Evolutionary conservation across 2,797 vertebrate genomes (phyloP), one percentile per base, ranked within the genome.

Genomic region (Cirrhinus mrigala): DNA sequence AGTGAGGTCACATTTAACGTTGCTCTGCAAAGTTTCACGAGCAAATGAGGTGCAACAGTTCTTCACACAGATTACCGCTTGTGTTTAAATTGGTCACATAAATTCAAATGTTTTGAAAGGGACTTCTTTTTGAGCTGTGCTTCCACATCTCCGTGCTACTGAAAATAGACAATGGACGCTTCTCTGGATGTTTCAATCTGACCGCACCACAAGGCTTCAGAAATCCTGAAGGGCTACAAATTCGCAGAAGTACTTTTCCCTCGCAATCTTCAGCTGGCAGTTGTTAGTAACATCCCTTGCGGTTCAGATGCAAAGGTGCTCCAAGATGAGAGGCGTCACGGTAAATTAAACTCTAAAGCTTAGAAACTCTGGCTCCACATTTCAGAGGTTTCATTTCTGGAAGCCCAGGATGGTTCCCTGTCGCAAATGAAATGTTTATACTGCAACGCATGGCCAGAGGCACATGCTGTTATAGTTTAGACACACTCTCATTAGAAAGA

Each of bases 401-500:
- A 48, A 54, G 33, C 33, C 6, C 76, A 54, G 33, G 56, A 46
- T 64, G 10, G 40, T 76, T 77, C 46, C 40, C 69, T 79, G 33
- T 81, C 66, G n/a, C 75, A 70, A 83, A 75, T 84, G 29, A 85
- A 82, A 68, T 9, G 70, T 83, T 83, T 84, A 58, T 79, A 78
- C 20, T 24, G 16, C 20, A 33, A 54, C n/a, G 29, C 76, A 73
- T 78, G 9, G 44, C 83, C 73, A 83, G 56, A 79, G 89, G 77
- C 77, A 7, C n/a, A 71, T 56, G 73, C 75, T 77, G 70, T 85
- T 78, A 77, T 68, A 79, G 27, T 70, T 71, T 58, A 85, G 73
- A 88, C 37, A 60, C 83, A 71, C 58, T 85, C 37, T 37, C 33
- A 79, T 83, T 75, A 64, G 60, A 79, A 85, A 88, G 69, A 79